These are phyloP conservation scores for Rutpela maculata DNA, from an alignment of 2,888 invertebrate species.

Conservation along the genomic window DNA sequence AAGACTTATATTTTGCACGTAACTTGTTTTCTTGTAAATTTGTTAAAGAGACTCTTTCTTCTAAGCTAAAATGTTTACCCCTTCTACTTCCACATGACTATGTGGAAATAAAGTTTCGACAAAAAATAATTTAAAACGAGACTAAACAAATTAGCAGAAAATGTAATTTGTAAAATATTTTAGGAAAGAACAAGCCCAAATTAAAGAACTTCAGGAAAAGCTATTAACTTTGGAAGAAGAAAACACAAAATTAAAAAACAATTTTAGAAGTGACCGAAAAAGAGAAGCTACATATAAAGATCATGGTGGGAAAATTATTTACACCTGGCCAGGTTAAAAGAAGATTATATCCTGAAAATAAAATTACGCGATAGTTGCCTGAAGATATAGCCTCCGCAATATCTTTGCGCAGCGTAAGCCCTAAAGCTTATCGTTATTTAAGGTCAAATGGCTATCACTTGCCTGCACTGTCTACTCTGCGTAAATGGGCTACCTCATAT, in stretches of 20 bases:
- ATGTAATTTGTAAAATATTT: too few relatives aligned
- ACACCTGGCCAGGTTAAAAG: background rate
- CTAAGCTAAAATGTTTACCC: too few relatives aligned
- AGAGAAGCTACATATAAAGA: background rate
- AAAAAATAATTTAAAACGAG: background rate
- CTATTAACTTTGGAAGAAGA: background rate
- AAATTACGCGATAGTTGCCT: background rate
- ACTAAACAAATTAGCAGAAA: background rate
- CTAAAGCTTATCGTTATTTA: slow-evolving; percentile 9
- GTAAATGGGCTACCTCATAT: slow-evolving; percentile 21
- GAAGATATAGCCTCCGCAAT: slow-evolving; percentile 2
- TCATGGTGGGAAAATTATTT: background rate
- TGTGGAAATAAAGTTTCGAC: background rate
- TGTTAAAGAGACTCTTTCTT: too few relatives aligned
- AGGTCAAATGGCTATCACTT: background rate
- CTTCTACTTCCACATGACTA: too few relatives aligned
- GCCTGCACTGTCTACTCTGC: slow-evolving; percentile 13
- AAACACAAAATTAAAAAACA: background rate
- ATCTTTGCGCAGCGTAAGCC: background rate
- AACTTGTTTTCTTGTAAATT: too few relatives aligned
- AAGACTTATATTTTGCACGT: too few relatives aligned
- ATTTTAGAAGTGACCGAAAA: background rate
- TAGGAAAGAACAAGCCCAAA: background rate
- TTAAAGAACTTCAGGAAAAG: background rate
- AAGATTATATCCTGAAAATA: background rate